Evolutionary conservation across 2,797 vertebrate species (phyloP), one percentile per base, ranked within the genome.

Genomic region (Girardinus metallicus): DNA sequence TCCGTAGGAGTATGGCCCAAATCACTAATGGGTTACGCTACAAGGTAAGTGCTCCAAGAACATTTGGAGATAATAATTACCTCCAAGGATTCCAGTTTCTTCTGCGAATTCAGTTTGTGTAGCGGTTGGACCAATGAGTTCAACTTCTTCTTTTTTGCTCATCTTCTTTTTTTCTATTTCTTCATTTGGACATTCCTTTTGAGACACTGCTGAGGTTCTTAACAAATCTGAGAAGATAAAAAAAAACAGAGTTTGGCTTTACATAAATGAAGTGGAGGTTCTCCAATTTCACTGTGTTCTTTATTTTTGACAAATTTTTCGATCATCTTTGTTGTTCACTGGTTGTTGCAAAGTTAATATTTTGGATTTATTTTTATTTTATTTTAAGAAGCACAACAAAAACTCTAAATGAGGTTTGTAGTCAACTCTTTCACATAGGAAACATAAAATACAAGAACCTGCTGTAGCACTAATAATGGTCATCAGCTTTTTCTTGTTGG

Each of bases 51-150:
- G 18, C 34, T 64, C n/a, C 29, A 62, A 34, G 31, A 11, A 51
- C 49, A 51, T 7, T 23, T 10, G 0, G 23, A 57, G 34, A 3
- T 51, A 8, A 47, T 8, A 75, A 49, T 71, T 88, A 94, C 93
- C 89, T 80, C 72, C 16, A 73, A 1, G 1, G 1, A 1, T 49
- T 51, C 4, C 26, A 31, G 39, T 68, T 21, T 7, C 23, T 12
- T 31, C 85, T 74, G 62, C 12, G 23, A 8, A 34, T 73, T 77
- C 10, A 62, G 29, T 49, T 13, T 78, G 81, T 73, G 47, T 16
- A 68, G 7, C 1, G 4, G 1, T 4, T 0, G 80, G 75, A 15
- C 75, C 70, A 18, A 91, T 70, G 11, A 6, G 76, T 76, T 86
- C 78, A 34, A 82, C 60, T 31, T 75, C 2, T 5, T 0, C 1